Percentiles rank a stretch among this genome's conserved stretches.
Evolutionary conservation across 2,888 invertebrate genomes (phyloP).

Genomic region (Lucinisca nassula): DNA sequence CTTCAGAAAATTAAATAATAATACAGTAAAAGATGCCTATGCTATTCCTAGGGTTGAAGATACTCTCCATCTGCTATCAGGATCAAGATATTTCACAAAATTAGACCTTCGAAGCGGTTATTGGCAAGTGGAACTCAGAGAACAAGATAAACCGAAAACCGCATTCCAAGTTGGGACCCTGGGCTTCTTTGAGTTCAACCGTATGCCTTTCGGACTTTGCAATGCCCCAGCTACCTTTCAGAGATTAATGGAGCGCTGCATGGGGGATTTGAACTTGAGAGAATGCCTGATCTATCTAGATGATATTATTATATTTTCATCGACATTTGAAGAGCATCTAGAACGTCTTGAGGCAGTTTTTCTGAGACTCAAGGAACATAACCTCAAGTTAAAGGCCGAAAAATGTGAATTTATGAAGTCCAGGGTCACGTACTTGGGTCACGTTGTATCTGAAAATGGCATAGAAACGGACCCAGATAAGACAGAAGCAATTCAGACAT

Average conservation of each 20-base stretch:
- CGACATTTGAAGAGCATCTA: constrained; percentile 41
- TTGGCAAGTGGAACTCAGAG: background rate
- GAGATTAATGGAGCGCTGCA: too few relatives aligned
- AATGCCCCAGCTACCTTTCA: too few relatives aligned
- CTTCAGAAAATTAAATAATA: background rate
- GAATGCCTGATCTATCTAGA: constrained; percentile 53
- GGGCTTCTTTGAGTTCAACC: constrained; percentile 47
- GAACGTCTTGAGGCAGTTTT: constrained; percentile 46
- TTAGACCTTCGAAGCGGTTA: background rate
- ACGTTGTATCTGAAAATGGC: constrained; percentile 13
- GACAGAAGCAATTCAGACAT: background rate
- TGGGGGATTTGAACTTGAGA: background rate
- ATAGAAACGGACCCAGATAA: background rate
- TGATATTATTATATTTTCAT: constrained; percentile 58
- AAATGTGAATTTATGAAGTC: constrained; percentile 44
- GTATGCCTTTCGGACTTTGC: too few relatives aligned
- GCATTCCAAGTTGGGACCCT: constrained; percentile 55
- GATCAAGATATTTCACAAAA: background rate
- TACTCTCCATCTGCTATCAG: background rate
- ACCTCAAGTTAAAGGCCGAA: constrained; percentile 41
- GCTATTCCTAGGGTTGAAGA: constrained; percentile 66
- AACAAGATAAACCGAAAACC: constrained; percentile 25
- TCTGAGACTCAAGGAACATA: background rate
- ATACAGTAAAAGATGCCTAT: constrained; percentile 52
- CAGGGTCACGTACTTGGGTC: constrained; percentile 4